Base-by-base conservation (phyloP, 2,797 vertebrate species). In the Sylvilagus floridanus region DNA sequence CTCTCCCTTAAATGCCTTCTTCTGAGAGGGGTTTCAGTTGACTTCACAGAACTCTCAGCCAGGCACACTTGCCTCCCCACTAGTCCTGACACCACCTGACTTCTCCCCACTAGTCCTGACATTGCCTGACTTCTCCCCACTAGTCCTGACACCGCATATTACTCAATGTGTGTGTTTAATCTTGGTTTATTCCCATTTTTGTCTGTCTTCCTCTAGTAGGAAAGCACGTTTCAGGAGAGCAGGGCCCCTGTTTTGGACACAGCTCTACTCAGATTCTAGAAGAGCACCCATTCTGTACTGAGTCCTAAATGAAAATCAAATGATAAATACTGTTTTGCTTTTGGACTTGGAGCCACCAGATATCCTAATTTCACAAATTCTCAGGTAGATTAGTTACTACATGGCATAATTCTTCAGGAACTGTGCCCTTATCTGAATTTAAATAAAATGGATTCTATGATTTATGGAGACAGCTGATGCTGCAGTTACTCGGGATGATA, bases 381-480 rank as follows among this genome's bases (percentile, higher is more conserved):
- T 92, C 66, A 76, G 28, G 35, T 16, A 83, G 60, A 68, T 22
- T 35, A 6, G 8, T 47, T 79, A 57, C 3, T 13, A 71, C 47
- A 19, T 24, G 28, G 28, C 72, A 37, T 28, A 81, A 35, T n/a
- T 93, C 65, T 69, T 50, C 42, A 32, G 32, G 52, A 73, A 0
- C 28, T 22, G 50, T 21, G 26, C 35, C 9, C n/a, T 84, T 79
- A 84, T 65, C 72, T 71, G 32, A 76, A 42, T 60, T 82, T 32
- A 86, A 77, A 42, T 71, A 12, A 71, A 89, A 68, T 54, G 13
- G 78, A 81, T 76, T 28, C 16, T 24, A 72, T 11, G 69, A 86
- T 28, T 86, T 35, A 24, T 1, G 24, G 77, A 69, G 32, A 54
- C 26, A 5, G 42, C 10, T 35, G 24, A 63, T 13, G 47, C 82